phyloP scores from a whole-genome alignment of 2,797 vertebrate species.

The Eulemur mongoz region DNA sequence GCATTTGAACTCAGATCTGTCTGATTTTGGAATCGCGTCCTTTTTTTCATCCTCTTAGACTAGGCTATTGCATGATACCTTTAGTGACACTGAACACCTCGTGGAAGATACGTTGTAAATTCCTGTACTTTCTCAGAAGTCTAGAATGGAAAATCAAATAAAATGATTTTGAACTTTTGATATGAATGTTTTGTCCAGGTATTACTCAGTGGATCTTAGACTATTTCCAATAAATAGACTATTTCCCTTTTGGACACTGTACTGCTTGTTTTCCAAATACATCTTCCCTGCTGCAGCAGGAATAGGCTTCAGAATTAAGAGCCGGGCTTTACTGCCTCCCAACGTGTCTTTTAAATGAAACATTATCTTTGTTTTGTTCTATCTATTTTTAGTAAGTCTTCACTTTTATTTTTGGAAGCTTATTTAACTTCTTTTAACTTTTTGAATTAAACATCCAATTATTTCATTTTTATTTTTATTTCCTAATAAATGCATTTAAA shows the following conservation, averaged over 20 bases:
- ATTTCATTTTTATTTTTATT: background rate
- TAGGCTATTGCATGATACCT: background rate
- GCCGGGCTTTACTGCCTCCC: background rate
- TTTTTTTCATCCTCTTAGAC: background rate
- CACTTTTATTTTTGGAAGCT: background rate
- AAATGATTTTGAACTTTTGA: background rate
- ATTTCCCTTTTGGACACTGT: background rate
- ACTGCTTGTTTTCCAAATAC: background rate
- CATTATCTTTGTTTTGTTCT: background rate
- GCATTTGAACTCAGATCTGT: background rate
- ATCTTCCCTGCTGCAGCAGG: background rate
- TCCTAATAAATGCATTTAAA: background rate
- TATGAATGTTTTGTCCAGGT: background rate
- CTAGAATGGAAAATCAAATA: background rate
- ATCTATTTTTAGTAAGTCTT: background rate
- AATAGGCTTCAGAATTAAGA: background rate
- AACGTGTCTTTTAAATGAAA: background rate
- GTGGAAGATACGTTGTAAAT: background rate
- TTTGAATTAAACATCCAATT: background rate
- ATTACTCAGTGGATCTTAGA: background rate
- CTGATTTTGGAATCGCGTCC: background rate
- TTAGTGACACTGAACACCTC: background rate
- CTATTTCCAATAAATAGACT: background rate
- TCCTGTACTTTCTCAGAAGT: background rate
- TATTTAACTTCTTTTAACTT: background rate